A percentile compares a stretch with the other conserved stretches of the same genome.
These are phyloP conservation scores for Carettochelys insculpta DNA, from an alignment of 2,113 vertebrate species.

Conservation along the genomic window DNA sequence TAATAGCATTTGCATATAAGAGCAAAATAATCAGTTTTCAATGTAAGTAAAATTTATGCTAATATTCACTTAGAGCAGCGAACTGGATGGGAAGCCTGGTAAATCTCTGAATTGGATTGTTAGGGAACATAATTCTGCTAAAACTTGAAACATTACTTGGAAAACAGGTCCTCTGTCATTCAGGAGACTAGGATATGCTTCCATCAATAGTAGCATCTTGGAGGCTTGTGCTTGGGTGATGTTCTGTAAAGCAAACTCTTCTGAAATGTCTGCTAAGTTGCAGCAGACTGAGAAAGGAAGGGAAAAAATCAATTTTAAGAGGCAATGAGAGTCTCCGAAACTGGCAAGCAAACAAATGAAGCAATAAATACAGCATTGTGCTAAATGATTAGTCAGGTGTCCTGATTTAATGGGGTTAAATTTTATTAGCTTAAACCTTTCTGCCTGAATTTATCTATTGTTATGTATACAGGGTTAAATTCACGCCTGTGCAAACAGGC, in stretches of 20 bases:
- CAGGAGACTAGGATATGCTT: rapidly evolving
- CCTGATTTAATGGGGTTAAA: background rate
- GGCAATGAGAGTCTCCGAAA: background rate
- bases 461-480: background rate
- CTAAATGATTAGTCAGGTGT: background rate
- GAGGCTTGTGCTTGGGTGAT: background rate
- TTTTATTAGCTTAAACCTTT: background rate
- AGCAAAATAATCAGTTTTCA: background rate
- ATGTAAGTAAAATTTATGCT: background rate
- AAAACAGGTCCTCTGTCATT: background rate
- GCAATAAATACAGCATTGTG: background rate
- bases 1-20: background rate
- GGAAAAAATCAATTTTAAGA: background rate
- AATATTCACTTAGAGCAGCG: background rate
- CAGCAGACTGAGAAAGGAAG: background rate
- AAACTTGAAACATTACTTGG: background rate
- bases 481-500: background rate
- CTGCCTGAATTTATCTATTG: background rate
- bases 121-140: background rate
- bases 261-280: background rate
- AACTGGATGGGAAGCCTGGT: background rate
- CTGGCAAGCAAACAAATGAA: conserved; percentile 23
- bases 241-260: background rate
- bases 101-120: background rate
- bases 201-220: background rate